These are phyloP conservation scores for Pseudochirops corinnae DNA, from an alignment of 2,797 vertebrate species.

Conservation along the genomic window DNA sequence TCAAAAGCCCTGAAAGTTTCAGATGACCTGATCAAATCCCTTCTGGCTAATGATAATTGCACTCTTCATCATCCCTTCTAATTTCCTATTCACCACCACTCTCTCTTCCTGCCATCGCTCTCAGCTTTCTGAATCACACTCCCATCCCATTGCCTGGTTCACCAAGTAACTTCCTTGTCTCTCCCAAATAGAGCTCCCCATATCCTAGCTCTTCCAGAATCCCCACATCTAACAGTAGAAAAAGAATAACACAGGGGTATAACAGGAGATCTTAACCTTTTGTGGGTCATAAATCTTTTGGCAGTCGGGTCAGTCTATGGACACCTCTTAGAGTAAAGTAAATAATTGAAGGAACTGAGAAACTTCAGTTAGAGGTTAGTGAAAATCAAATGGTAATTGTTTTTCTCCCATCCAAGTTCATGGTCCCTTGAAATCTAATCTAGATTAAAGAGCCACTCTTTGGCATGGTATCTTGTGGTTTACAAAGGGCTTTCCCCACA, in stretches of 20 bases:
- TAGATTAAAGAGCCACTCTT: neutral
- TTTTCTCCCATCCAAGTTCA: neutral
- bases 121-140: neutral
- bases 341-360: neutral
- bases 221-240: neutral
- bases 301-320: neutral
- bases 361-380: neutral
- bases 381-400: neutral
- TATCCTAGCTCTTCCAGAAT: neutral
- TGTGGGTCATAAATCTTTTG: neutral
- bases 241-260: neutral
- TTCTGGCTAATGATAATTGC: constrained; percentile 65
- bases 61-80: constrained; percentile 32
- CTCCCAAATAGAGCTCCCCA: neutral
- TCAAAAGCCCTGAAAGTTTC: constrained; percentile 54
- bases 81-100: neutral
- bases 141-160: neutral
- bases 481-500: neutral
- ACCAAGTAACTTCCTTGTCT: neutral
- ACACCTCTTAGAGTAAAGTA: neutral
- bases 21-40: constrained; percentile 60
- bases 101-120: neutral
- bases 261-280: neutral
- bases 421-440: neutral
- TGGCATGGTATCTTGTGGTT: neutral